Base-by-base conservation (phyloP, 2,797 vertebrate genomes). In the Gymnocypris eckloni region DNA sequence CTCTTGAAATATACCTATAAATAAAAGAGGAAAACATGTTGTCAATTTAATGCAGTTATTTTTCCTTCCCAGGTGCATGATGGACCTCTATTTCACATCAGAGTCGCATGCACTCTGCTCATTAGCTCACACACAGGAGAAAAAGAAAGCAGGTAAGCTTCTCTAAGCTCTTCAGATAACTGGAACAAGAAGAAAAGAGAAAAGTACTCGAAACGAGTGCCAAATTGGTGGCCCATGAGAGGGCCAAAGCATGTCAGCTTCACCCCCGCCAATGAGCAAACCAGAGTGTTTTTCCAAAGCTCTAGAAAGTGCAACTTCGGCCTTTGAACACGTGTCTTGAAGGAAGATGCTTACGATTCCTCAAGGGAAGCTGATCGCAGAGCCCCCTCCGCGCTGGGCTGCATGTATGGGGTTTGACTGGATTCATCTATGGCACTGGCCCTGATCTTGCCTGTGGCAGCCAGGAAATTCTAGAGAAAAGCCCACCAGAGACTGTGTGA, bases 391-490 rank as follows among this genome's bases (percentile, higher is more conserved):
- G 56, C 25, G 18, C 81, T 37, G 28, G 67, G 54, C 69, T 25
- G 25, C 52, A 85, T 79, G 25, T 73, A 81, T 77, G 56, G 37
- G 81, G 20, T 87, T 82, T 70, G 83, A 70, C 72, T 79, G 81
- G 87, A 45, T 81, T 81, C 73, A 73, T 87, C 71, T 41, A 48
- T n/a, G 16, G 67, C 54, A 77, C 16, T n/a, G 20, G n/a, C 69
- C 69, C 84, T 64, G 67, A 75, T 76, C 81, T 86, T 61, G 73
- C 84, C 87, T 82, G 67, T 59, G 79, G 85, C 70, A 13, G 56
- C 25, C 41, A 77, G 85, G 15, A 54, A 85, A 88, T 82, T 85
- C 86, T 86, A 41, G 82, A 89, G 87, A 87, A 88, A 80, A 87
- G 64, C 81, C 87, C 79, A 83, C 59, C 20, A 77, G 77, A 48